Evolutionary conservation across 2,888 invertebrate species (phyloP).

Genomic region (Helicoverpa assulta): DNA sequence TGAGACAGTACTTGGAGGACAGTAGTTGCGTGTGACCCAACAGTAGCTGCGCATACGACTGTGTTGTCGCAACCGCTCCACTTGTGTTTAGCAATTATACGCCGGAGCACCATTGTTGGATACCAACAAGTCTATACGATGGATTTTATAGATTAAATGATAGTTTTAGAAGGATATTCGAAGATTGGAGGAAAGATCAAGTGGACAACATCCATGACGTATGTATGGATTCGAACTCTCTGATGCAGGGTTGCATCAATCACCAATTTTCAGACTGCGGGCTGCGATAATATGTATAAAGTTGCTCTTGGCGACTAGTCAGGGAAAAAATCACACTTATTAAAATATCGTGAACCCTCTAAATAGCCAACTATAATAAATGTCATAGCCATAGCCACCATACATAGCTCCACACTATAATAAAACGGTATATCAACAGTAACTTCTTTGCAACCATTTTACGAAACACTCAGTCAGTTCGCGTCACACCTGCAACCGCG

Average conservation of each 20-base stretch:
- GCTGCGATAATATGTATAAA: too few relatives aligned
- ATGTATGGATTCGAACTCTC: too few relatives aligned
- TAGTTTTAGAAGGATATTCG: too few relatives aligned
- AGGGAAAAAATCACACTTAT: too few relatives aligned
- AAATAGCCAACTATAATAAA: too few relatives aligned
- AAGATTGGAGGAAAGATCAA: too few relatives aligned
- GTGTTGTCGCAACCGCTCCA: slow-evolving; percentile 53
- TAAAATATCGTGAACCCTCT: too few relatives aligned
- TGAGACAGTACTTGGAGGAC: background rate
- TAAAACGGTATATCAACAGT: slow-evolving; percentile 37
- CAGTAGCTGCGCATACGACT: slow-evolving; percentile 24
- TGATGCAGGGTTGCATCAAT: too few relatives aligned
- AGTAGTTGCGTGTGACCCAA: slow-evolving; percentile 47
- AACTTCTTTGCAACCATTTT: slow-evolving; percentile 61
- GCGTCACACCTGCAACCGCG: slow-evolving; percentile 42
- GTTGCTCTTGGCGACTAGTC: too few relatives aligned
- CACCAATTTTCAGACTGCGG: too few relatives aligned
- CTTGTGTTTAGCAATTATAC: slow-evolving; percentile 55
- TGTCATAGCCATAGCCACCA: too few relatives aligned
- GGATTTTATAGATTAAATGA: background rate
- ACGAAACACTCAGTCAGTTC: slow-evolving; percentile 57
- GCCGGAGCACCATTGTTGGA: slow-evolving; percentile 20
- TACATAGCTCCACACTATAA: slow-evolving; percentile 12
- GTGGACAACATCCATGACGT: too few relatives aligned
- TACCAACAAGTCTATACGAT: slow-evolving; percentile 5